Evolutionary conservation across 2,888 invertebrate species (phyloP), one percentile per base, ranked within the genome.

Genomic region (Caenorhabditis imperialis): DNA sequence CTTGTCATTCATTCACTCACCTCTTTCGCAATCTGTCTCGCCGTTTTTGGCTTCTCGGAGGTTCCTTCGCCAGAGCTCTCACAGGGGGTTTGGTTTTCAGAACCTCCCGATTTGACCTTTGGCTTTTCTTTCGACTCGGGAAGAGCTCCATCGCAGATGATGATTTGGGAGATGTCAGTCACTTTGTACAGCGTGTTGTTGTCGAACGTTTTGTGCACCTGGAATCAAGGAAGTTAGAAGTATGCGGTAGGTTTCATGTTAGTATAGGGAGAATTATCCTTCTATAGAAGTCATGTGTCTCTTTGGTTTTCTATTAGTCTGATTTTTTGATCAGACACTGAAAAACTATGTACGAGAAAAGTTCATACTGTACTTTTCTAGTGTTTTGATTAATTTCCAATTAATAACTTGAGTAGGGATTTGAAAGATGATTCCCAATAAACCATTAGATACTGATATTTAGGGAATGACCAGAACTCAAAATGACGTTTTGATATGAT

Each of bases 191-290:
- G n/a, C 0, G 35, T 57, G 4, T 3, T 18, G 4, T 67, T 57
- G 37, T 67, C 67, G 10, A 57, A 16, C 3, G 67, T 67, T 35
- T 67, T 67, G 57, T 67, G 57, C 10, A 67, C 48, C 63, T 65
- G 27, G n/a, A 62, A 27, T 16, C 4, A 20, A 12, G 23, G 20
- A 44, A 38, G 14, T 20, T 40, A n/a, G 5, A 40, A 40, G 14
- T 40, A n/a, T 40, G 6, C 40, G n/a, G 14, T 7, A 10, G 40
- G 6, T 33, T 8, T 8, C 33, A 33, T 33, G 10, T 27, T 14
- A 18, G 20, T 18, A 18, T 12, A 27, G 3, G 7, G 16, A 14
- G 12, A 7, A 7, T 22, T 27, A 22, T n/a, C n/a, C n/a, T n/a
- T n/a, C n/a, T n/a, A n/a, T n/a, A n/a, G n/a, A n/a, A n/a, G n/a